These are phyloP conservation scores for Drosophila barbarae DNA, from an alignment of 2,888 invertebrate genomes.

Conservation along the genomic window DNA sequence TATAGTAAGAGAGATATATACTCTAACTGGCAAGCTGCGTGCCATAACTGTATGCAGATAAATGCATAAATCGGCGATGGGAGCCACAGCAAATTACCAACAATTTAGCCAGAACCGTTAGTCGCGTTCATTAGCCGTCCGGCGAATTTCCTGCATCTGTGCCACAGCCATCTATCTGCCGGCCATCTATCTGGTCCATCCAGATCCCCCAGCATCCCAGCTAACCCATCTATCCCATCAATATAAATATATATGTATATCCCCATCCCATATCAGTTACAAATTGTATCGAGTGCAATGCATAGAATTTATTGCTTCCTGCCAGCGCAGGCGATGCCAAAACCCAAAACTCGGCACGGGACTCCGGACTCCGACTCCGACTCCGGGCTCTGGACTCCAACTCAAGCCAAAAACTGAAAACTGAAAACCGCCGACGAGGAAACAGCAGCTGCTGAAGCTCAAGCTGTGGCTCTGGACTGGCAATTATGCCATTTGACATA, in stretches of 20 bases:
- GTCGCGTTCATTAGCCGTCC: slow-evolving; percentile 58
- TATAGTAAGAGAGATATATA: slow-evolving; percentile 6
- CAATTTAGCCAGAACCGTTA: slow-evolving; percentile 70
- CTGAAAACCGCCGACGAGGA: slow-evolving; percentile 41
- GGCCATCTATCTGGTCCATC: slow-evolving; percentile 30
- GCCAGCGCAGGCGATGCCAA: slow-evolving; percentile 51
- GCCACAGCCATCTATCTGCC: slow-evolving; percentile 27
- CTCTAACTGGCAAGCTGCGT: slow-evolving; percentile 41
- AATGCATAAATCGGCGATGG: slow-evolving; percentile 64
- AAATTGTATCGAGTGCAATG: slow-evolving; percentile 76
- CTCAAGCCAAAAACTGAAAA: slow-evolving; percentile 31
- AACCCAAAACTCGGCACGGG: slow-evolving; percentile 22
- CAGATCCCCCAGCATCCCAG: slow-evolving; percentile 31
- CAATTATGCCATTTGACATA: slow-evolving; percentile 77
- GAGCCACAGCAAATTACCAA: slow-evolving; percentile 65
- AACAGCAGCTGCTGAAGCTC: slow-evolving; percentile 36
- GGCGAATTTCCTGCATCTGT: slow-evolving; percentile 56
- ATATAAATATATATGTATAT: slow-evolving; percentile 1
- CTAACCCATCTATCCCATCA: slow-evolving; percentile 21
- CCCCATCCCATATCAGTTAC: slow-evolving; percentile 60
- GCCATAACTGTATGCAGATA: slow-evolving; percentile 68
- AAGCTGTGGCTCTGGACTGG: slow-evolving; percentile 52
- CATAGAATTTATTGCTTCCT: slow-evolving; percentile 78
- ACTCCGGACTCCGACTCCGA: background rate
- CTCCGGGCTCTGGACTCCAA: slow-evolving; percentile 12